Evolutionary conservation across 1,140 invertebrate genomes (phyloP).

Genomic region (Melipona quadrifasciata): DNA sequence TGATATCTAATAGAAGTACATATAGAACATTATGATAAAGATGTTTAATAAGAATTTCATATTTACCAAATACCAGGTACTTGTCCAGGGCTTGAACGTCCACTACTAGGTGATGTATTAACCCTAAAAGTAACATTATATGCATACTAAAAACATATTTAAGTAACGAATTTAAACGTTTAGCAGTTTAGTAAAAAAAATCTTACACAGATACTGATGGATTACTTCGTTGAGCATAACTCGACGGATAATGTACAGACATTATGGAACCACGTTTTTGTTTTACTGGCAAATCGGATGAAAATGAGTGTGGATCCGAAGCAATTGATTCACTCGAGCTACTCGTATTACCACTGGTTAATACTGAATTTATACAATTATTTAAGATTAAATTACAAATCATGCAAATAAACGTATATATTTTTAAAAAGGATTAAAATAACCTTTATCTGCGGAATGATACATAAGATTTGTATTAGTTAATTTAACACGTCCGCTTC

Average conservation of each 20-base stretch:
- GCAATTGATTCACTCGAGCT: constrained; percentile 90
- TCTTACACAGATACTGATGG: constrained; percentile 73
- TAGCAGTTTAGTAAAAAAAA: constrained; percentile 11
- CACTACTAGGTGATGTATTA: constrained; percentile 74
- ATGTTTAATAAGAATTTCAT: neutral
- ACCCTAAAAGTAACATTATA: constrained; percentile 58
- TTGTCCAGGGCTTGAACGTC: constrained; percentile 76
- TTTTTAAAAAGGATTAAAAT: neutral
- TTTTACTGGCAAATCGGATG: constrained; percentile 72
- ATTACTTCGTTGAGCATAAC: constrained; percentile 72
- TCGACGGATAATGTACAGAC: constrained; percentile 71
- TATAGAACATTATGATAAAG: neutral
- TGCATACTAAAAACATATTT: constrained; percentile 8
- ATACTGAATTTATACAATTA: constrained; percentile 57
- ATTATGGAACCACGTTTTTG: constrained; percentile 74
- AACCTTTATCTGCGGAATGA: constrained; percentile 76
- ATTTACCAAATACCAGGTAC: constrained; percentile 73
- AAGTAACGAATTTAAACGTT: constrained; percentile 3
- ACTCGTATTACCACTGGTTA: constrained; percentile 83
- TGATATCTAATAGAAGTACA: neutral
- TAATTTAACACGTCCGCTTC: constrained; percentile 71
- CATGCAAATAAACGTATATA: neutral
- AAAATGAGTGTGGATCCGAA: constrained; percentile 78
- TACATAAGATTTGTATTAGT: constrained; percentile 75
- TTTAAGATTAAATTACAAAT: neutral